phyloP scores from a whole-genome alignment of 2,888 invertebrate genomes.

The Eupithecia inturbata region DNA sequence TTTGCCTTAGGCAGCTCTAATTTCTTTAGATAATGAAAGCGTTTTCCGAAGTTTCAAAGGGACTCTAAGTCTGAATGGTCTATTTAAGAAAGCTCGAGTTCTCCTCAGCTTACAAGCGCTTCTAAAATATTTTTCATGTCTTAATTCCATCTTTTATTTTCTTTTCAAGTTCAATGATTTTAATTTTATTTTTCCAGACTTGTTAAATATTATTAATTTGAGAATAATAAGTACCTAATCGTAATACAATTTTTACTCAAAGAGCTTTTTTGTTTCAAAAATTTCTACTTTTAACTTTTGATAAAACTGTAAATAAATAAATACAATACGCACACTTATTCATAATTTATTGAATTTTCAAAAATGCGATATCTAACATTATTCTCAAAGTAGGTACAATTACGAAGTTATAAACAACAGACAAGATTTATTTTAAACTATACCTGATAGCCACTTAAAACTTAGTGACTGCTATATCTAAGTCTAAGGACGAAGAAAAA shows the following conservation, averaged over 20 bases:
- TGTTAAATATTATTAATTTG: neutral
- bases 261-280: constrained; percentile 9
- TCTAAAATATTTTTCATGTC: constrained; percentile 36
- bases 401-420: neutral
- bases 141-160: constrained; percentile 31
- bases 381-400: neutral
- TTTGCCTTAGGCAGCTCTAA: neutral
- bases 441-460: neutral
- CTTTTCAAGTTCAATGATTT: constrained; percentile 22
- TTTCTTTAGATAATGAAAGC: neutral
- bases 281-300: neutral
- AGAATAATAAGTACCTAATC: neutral
- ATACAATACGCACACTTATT: too few species aligned
- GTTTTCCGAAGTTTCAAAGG: constrained; percentile 25
- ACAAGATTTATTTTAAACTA: neutral
- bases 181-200: constrained; percentile 16
- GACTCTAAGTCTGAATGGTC: constrained; percentile 47
- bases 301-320: constrained; percentile 5
- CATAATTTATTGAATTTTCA: neutral
- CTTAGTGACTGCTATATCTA: neutral
- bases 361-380: neutral
- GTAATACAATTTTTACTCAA: constrained; percentile 7
- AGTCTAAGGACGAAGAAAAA: neutral
- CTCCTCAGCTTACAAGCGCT: constrained; percentile 42
- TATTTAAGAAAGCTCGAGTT: constrained; percentile 45